Base-by-base conservation (phyloP, 2,888 invertebrate species). In the Candidula unifasciata region DNA sequence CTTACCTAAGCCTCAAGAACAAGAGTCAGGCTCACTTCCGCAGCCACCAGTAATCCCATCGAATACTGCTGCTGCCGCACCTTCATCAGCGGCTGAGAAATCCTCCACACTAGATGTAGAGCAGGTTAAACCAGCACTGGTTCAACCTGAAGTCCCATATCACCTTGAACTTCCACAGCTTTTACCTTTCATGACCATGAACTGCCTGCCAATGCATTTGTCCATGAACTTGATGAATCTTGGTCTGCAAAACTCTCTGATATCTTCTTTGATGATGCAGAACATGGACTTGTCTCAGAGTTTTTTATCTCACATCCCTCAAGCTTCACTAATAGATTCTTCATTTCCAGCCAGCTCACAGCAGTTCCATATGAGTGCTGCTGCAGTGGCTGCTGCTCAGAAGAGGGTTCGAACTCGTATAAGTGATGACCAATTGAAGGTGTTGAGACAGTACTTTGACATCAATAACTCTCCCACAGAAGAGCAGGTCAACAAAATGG, bases 391-490 rank as follows among this genome's bases (percentile, higher is more conserved):
- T 73, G 88, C 89, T 57, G 92, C 92, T 85, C 91, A 92, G 87
- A 99, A 99, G 94, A 95, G 99, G 90, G 99, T 99, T 73, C 96
- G 99, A 82, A 99, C 99, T 82, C 96, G 99, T 89, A 99, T 99
- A 90, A 99, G 98, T 79, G 99, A 99, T 93, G 99, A 99, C 88
- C 99, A 99, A 94, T 95, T 99, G 89, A 99, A 99, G 94, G 98
- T 99, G 87, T 95, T 99, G 87, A 96, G 99, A 86, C 98, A 98
- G 33, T 98, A 99, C 94, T 99, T 99, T 94, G 99, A 99, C 94
- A 99, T 99, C 89, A 99, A 99, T 94, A 99, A 99, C 94, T 99
- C 99, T 0, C 99, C 99, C 2, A 98, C 98, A 85, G 99, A 99
- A 94, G 98, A 99, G 92, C 99, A 99, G 93, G 98, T 99, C 90